These are phyloP conservation scores for Cryptosula pallasiana DNA, from an alignment of 2,888 invertebrate species.

Conservation along the genomic window DNA sequence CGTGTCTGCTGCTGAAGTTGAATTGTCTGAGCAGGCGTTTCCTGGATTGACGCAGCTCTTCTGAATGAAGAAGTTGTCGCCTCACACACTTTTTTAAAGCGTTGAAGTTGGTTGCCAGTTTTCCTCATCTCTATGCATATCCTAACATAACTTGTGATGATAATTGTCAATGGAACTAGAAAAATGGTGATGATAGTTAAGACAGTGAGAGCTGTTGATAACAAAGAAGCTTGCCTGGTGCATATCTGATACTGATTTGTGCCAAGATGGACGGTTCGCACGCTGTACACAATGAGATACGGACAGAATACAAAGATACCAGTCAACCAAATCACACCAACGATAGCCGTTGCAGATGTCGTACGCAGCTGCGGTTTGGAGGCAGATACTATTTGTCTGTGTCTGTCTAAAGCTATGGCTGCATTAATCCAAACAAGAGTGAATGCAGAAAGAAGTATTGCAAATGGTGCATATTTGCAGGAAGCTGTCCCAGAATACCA, in stretches of 20 bases:
- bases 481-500: not conserved
- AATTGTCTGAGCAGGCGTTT: not conserved
- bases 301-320: not conserved
- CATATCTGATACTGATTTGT: not conserved
- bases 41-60: not conserved
- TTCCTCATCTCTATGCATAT: not conserved
- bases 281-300: not conserved
- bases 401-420: not conserved
- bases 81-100: not conserved
- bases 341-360: not conserved
- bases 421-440: not conserved
- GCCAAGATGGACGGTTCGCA: not conserved
- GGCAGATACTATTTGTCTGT: not conserved
- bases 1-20: not conserved
- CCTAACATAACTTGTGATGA: not conserved
- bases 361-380: not conserved
- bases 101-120: not conserved
- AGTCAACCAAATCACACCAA: not conserved
- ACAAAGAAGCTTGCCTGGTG: not conserved
- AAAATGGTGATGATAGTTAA: not conserved
- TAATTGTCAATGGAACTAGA: not conserved
- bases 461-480: not conserved
- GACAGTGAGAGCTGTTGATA: not conserved
- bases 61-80: not conserved
- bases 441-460: not conserved